phyloP scores from a whole-genome alignment of 2,888 invertebrate genomes.

The Lottia scabra region DNA sequence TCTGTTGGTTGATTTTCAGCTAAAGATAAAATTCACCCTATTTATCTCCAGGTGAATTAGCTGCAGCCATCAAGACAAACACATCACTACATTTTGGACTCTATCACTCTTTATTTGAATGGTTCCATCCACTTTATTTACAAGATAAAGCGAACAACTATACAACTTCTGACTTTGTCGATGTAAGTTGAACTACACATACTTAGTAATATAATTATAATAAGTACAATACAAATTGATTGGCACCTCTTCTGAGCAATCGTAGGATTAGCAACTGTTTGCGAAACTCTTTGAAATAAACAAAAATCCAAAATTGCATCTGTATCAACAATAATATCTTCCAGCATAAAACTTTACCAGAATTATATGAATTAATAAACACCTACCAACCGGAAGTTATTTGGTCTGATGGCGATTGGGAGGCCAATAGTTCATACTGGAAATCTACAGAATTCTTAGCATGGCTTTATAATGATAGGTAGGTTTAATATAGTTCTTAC shows the following conservation, averaged over 20 bases:
- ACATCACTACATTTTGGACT: background rate
- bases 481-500: background rate
- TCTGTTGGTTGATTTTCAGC: too few relatives aligned
- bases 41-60: background rate
- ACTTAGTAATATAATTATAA: too few relatives aligned
- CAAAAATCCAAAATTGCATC: too few relatives aligned
- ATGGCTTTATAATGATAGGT: conserved; percentile 70
- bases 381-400: conserved; percentile 61
- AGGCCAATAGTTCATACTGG: conserved; percentile 58
- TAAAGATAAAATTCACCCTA: too few relatives aligned
- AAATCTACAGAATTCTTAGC: conserved; percentile 66
- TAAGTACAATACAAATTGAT: too few relatives aligned
- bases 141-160: background rate
- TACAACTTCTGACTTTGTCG: background rate
- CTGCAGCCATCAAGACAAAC: background rate
- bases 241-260: too few relatives aligned
- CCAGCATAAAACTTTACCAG: conserved; percentile 69
- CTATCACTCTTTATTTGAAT: background rate
- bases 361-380: conserved; percentile 77
- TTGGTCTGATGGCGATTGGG: conserved; percentile 78
- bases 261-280: too few relatives aligned
- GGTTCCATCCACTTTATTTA: background rate
- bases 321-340: conserved; percentile 5
- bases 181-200: background rate
- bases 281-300: too few relatives aligned